A percentile compares a stretch with the other conserved stretches of the same genome.
Evolutionary conservation across 2,797 vertebrate species (phyloP).

Genomic region (Cygnus olor): DNA sequence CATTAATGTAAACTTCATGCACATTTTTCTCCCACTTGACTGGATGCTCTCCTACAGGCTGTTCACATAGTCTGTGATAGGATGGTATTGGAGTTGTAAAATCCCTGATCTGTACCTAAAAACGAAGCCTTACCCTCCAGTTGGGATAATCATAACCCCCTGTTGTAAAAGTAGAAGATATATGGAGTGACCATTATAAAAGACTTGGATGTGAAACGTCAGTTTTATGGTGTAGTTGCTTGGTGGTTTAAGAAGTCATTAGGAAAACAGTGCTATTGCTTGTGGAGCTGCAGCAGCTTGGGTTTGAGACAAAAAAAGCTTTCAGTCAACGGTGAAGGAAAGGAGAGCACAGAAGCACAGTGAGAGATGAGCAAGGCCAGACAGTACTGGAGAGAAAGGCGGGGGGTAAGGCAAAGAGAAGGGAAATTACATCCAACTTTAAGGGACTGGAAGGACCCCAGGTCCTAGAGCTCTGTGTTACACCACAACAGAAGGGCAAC

Average conservation of each 20-base stretch:
- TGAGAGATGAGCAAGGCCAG: background rate
- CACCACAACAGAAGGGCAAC: background rate
- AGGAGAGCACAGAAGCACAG: background rate
- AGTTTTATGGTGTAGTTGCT: background rate
- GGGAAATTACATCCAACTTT: background rate
- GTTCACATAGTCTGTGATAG: background rate
- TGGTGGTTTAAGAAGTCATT: background rate
- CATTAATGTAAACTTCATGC: rapidly evolving
- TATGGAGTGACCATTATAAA: rapidly evolving
- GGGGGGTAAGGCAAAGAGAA: background rate
- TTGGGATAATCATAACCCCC: background rate
- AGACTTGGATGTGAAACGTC: background rate
- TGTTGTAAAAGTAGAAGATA: background rate
- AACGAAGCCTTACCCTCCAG: background rate
- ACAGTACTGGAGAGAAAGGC: background rate
- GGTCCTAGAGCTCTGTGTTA: background rate
- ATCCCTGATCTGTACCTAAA: background rate
- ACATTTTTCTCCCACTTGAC: background rate
- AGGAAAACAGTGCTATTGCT: background rate
- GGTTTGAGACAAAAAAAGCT: background rate
- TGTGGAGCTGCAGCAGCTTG: background rate
- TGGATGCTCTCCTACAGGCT: background rate
- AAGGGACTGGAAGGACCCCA: no score
- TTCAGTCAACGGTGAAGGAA: background rate
- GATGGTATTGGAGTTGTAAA: background rate